Percentiles rank a stretch among this genome's conserved stretches.
These are phyloP conservation scores for Galleria mellonella DNA, from an alignment of 1,140 invertebrate genomes.

Conservation along the genomic window DNA sequence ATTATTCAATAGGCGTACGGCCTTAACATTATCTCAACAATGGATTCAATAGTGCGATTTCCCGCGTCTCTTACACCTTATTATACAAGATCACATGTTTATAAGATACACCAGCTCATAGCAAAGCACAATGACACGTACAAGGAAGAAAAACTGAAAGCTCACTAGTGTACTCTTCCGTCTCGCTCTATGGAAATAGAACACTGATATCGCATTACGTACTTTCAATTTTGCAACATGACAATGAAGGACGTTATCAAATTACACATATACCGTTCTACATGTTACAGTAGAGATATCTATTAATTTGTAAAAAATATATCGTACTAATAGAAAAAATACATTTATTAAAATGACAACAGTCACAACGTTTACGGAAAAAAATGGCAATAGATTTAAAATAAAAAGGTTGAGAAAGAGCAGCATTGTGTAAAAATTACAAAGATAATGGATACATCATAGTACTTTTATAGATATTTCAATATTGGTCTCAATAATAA, in stretches of 20 bases:
- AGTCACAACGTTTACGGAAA: too few species aligned
- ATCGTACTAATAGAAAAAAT: too few species aligned
- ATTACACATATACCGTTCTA: constrained; percentile 4
- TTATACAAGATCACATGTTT: constrained; percentile 58
- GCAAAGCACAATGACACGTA: constrained; percentile 20
- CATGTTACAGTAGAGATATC: too few species aligned
- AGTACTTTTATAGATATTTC: too few species aligned
- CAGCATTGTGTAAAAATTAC: too few species aligned
- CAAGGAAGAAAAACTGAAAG: constrained; percentile 37
- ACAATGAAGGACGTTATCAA: constrained; percentile 14
- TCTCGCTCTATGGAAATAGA: constrained; percentile 14
- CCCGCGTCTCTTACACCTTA: constrained; percentile 58
- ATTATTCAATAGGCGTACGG: constrained; percentile 26
- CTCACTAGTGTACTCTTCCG: constrained; percentile 21
- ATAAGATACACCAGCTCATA: constrained; percentile 30
- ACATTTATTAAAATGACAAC: too few species aligned
- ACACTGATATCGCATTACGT: constrained; percentile 13
- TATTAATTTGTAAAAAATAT: too few species aligned
- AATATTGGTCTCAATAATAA: too few species aligned
- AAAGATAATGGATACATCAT: too few species aligned
- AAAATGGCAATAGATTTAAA: too few species aligned
- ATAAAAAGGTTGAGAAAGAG: too few species aligned
- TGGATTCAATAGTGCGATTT: constrained; percentile 47
- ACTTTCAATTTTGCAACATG: constrained; percentile 22
- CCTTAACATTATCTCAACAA: constrained; percentile 66